Percentiles rank a stretch among this genome's conserved stretches.
Conservation (phyloP, 2,797 vertebrate genomes). For the Sebastes nivosus region DNA sequence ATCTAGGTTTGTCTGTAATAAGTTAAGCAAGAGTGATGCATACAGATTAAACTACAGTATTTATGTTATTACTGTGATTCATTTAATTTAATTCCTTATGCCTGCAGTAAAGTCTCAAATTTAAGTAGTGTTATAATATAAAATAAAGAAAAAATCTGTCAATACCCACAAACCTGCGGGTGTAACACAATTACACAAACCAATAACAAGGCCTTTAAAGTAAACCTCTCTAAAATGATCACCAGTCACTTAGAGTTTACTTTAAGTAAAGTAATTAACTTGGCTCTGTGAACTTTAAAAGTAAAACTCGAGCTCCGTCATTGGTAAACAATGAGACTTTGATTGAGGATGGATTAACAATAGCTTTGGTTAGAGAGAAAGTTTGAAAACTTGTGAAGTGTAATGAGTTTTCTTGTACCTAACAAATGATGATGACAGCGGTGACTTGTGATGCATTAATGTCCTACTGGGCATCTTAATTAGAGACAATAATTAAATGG, state of each 20-base stretch:
- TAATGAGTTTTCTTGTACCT: constrained; percentile 15
- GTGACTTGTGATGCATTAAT: constrained; percentile 26
- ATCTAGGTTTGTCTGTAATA: not conserved
- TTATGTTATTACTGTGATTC: constrained; percentile 6
- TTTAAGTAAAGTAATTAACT: not conserved
- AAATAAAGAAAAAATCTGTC: not conserved
- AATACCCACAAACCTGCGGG: not conserved
- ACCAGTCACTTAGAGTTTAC: not conserved
- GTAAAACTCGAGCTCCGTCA: not conserved
- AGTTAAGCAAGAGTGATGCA: not conserved
- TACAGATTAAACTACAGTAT: constrained; percentile 16
- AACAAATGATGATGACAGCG: constrained; percentile 8
- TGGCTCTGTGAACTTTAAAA: not conserved
- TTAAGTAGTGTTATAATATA: not conserved
- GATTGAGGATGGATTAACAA: not conserved
- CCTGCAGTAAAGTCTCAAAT: not conserved
- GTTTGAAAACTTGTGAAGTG: not conserved
- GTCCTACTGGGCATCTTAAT: constrained; percentile 6
- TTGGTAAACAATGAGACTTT: not conserved
- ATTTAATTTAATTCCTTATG: not conserved
- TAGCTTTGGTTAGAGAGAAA: not conserved
- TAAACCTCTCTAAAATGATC: not conserved
- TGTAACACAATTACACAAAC: not conserved
- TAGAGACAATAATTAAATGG: constrained; percentile 29
- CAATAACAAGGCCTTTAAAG: not conserved